Evolutionary conservation across 2,888 invertebrate genomes (phyloP).

Genomic region (Boloria selene): DNA sequence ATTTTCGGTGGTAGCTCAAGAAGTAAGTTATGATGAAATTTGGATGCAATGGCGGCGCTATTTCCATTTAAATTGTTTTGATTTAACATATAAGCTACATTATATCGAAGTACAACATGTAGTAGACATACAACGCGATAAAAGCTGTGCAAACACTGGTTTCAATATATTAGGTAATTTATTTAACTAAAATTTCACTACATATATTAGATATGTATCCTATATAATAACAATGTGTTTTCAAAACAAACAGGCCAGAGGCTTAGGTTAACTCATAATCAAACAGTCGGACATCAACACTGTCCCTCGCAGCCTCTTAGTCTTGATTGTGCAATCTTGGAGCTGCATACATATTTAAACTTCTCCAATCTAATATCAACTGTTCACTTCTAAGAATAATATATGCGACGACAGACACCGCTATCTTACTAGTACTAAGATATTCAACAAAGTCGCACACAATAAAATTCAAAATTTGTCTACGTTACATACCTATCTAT

Average conservation of each 20-base stretch:
- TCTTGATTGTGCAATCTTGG: conserved; percentile 60
- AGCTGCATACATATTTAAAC: conserved; percentile 31
- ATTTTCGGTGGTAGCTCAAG: too few relatives aligned
- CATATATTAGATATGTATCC: background rate
- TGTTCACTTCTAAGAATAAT: conserved; percentile 12
- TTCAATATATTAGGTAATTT: too few relatives aligned
- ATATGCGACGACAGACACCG: conserved; percentile 3
- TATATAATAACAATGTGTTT: conserved; percentile 41
- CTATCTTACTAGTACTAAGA: background rate
- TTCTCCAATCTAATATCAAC: conserved; percentile 11
- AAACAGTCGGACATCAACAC: conserved; percentile 53
- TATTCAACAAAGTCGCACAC: conserved; percentile 4
- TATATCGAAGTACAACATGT: too few relatives aligned
- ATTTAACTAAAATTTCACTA: too few relatives aligned
- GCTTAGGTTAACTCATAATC: conserved; percentile 50
- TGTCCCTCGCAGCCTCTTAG: conserved; percentile 45
- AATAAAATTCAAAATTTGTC: conserved; percentile 6
- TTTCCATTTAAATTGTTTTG: too few relatives aligned
- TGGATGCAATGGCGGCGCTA: too few relatives aligned
- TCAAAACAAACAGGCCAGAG: conserved; percentile 37
- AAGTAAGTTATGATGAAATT: too few relatives aligned
- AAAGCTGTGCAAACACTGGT: too few relatives aligned
- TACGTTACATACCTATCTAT: background rate
- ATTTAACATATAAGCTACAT: too few relatives aligned
- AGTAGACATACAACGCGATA: too few relatives aligned